Percentiles rank a stretch among this genome's conserved stretches.
These are phyloP conservation scores for Leuciscus waleckii DNA, from an alignment of 2,797 vertebrate genomes.

Conservation along the genomic window DNA sequence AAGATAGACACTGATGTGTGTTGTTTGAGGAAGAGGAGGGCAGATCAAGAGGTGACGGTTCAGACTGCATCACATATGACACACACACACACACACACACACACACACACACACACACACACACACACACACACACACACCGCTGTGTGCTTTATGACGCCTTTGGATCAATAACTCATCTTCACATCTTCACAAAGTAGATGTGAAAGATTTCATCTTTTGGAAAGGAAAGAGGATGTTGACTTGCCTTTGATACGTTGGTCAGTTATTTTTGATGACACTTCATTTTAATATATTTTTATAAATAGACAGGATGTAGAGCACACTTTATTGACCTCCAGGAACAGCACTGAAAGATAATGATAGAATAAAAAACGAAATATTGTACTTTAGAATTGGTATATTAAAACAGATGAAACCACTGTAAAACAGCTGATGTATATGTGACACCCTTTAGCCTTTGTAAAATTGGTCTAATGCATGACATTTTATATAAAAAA, in stretches of 20 bases:
- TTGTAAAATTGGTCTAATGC: not conserved
- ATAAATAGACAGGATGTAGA: not conserved
- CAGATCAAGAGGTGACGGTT: constrained; percentile 9
- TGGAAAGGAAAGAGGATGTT: not conserved
- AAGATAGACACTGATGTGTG: constrained; percentile 26
- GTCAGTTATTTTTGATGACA: constrained; percentile 7
- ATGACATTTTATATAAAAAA: not conserved
- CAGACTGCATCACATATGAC: constrained; percentile 19
- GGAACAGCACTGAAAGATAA: not conserved
- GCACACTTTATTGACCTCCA: not conserved
- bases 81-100: not conserved
- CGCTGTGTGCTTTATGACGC: not conserved
- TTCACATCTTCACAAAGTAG: constrained; percentile 2
- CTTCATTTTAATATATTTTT: constrained; percentile 14
- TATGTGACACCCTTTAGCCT: not conserved
- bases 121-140: not conserved
- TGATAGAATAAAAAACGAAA: not conserved
- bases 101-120: not conserved
- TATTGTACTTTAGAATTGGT: not conserved
- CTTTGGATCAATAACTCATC: constrained; percentile 38
- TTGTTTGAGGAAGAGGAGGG: constrained; percentile 21
- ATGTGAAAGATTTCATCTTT: not conserved
- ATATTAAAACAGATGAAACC: not conserved
- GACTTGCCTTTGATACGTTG: not conserved
- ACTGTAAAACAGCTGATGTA: not conserved